Percentiles rank a stretch among this genome's conserved stretches.
Evolutionary conservation across 2,888 invertebrate species (phyloP).

Genomic region (Theristus sp.): DNA sequence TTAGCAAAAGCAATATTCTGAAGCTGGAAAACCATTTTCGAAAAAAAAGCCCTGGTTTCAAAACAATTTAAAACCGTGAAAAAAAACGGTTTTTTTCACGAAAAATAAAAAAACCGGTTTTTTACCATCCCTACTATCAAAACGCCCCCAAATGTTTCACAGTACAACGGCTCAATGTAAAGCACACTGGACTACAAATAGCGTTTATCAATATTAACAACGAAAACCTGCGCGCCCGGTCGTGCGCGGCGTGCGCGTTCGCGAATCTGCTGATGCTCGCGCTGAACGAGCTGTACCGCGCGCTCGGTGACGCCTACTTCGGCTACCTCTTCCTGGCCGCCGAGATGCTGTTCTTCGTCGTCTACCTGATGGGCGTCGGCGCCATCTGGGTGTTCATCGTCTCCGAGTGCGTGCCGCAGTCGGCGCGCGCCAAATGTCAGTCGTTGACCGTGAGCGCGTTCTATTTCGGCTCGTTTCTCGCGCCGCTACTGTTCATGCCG

Average conservation of each 20-base stretch:
- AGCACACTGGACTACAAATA: no score
- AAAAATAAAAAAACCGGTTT: no score
- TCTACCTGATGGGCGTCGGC: background rate
- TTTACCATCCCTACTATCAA: no score
- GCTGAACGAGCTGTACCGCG: background rate
- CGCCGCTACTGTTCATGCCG: background rate
- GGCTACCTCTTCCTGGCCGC: background rate
- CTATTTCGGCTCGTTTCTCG: background rate
- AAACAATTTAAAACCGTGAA: no score
- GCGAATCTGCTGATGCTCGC: background rate
- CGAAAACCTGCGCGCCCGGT: no score
- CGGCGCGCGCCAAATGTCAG: background rate
- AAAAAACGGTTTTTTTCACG: no score
- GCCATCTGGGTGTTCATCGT: background rate
- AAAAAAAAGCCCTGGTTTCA: no score
- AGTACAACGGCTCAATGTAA: no score
- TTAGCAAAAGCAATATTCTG: no score
- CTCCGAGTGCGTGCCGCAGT: background rate
- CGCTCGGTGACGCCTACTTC: background rate
- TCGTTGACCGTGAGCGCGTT: background rate
- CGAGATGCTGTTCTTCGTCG: background rate
- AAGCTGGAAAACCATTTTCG: no score
- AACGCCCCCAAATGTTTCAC: no score
- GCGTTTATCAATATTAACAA: no score
- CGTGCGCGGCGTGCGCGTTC: background rate